Percentiles rank a stretch among this genome's conserved stretches.
phyloP scores from a whole-genome alignment of 23 tunicate species.

The Diplosoma virens region DNA sequence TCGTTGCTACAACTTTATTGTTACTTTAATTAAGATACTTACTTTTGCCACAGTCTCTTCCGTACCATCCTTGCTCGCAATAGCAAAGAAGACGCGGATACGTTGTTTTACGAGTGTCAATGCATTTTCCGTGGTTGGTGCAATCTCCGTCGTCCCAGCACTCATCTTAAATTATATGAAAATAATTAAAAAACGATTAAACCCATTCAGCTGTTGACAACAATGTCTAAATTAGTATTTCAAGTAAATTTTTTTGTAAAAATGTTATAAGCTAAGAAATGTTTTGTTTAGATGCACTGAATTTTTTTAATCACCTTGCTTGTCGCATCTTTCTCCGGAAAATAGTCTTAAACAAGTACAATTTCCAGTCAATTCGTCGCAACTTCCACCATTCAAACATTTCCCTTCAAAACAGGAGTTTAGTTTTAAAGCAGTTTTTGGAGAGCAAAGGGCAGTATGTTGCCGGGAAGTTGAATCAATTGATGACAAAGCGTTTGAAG shows the following conservation, averaged over 20 bases:
- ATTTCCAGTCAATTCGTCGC: constrained; percentile 35
- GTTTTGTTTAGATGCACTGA: no score
- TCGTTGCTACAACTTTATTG: no score
- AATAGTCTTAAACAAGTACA: constrained; percentile 59
- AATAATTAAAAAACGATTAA: no score
- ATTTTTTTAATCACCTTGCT: constrained; percentile 36
- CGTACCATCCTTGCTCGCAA: constrained; percentile 64
- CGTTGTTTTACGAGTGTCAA: constrained; percentile 55
- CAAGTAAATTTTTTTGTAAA: no score
- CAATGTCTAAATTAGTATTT: no score
- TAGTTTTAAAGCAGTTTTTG: constrained; percentile 12
- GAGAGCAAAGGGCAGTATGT: constrained; percentile 12
- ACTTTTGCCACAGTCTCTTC: constrained; percentile 53
- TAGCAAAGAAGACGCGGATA: constrained; percentile 61
- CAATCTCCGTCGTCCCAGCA: constrained; percentile 67
- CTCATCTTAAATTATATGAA: constrained; percentile 18
- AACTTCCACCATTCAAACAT: constrained; percentile 72
- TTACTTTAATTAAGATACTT: no score
- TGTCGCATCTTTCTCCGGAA: constrained; percentile 57
- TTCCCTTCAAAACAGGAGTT: constrained; percentile 45
- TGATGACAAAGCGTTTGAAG: no score
- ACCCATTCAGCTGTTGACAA: no score
- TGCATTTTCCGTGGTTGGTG: constrained; percentile 48
- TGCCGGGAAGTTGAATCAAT: no score
- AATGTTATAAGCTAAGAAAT: no score